Percentiles rank a stretch among this genome's conserved stretches.
Evolutionary conservation across 2,797 vertebrate genomes (phyloP).

Genomic region (Enteromius afrohamiltoni): DNA sequence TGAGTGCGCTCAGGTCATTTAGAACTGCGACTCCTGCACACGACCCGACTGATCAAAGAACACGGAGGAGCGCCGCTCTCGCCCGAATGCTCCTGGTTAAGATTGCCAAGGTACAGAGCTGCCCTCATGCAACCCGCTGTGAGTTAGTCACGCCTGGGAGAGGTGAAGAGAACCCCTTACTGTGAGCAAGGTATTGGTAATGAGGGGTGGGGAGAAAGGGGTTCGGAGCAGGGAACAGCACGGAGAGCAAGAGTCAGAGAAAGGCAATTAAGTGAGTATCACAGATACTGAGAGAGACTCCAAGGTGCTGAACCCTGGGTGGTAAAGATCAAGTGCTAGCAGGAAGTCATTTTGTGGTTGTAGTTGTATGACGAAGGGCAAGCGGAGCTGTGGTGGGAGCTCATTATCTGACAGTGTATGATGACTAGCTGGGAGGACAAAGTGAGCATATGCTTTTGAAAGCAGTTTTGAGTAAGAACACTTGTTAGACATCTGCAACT

Average conservation of each 20-base stretch:
- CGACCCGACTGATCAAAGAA: conserved; percentile 31
- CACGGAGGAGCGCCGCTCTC: not conserved
- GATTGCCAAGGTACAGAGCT: conserved; percentile 50
- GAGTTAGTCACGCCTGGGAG: conserved; percentile 60
- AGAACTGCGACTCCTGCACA: conserved; percentile 20
- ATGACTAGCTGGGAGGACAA: conserved; percentile 36
- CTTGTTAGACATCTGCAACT: conserved; percentile 20
- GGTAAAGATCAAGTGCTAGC: conserved; percentile 60
- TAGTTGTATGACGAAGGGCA: conserved; percentile 51
- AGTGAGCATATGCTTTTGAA: conserved; percentile 38
- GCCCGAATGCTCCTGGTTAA: conserved; percentile 44
- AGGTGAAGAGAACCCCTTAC: conserved; percentile 51
- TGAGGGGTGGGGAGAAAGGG: conserved; percentile 55
- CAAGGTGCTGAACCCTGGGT: conserved; percentile 53
- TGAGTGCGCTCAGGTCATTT: conserved; percentile 39
- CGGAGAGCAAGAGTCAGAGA: conserved; percentile 31
- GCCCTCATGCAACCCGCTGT: conserved; percentile 49
- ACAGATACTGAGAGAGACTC: conserved; percentile 53
- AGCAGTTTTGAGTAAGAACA: conserved; percentile 31
- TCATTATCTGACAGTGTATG: conserved; percentile 55
- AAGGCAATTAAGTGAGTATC: conserved; percentile 60
- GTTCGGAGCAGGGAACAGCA: conserved; percentile 38
- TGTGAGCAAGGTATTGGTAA: conserved; percentile 57
- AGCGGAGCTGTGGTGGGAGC: conserved; percentile 47
- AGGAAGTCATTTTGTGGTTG: conserved; percentile 61